phyloP scores from a whole-genome alignment of 1,140 invertebrate species.

The Tachypleus tridentatus region DNA sequence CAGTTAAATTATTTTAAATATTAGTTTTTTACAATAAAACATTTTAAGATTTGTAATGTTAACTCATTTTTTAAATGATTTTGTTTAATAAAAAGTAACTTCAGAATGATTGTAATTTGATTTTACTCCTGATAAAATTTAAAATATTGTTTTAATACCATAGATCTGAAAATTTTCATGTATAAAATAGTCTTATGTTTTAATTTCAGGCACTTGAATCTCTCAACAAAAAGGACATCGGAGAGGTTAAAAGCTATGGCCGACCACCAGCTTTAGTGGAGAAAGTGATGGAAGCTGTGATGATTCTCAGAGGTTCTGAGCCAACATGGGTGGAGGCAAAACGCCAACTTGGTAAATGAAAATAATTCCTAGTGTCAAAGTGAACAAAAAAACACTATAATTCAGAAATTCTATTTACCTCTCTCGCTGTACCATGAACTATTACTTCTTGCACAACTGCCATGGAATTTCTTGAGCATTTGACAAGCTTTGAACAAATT shows the following conservation, averaged over 20 bases:
- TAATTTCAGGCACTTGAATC: constrained; percentile 53
- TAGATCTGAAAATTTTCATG: neutral
- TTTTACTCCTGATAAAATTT: neutral
- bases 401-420: no score
- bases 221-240: constrained; percentile 73
- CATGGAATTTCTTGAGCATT: no score
- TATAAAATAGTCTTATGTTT: constrained; percentile 5
- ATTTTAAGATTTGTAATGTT: neutral
- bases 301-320: constrained; percentile 62
- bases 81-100: no score
- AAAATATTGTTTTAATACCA: neutral
- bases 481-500: no score
- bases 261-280: constrained; percentile 69
- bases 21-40: neutral
- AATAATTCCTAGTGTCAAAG: no score
- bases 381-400: no score
- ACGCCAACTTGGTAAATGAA: constrained; percentile 49
- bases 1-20: constrained; percentile 1
- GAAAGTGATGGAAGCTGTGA: constrained; percentile 78
- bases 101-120: neutral
- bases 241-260: constrained; percentile 74
- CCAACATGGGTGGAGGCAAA: constrained; percentile 76
- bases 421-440: no score
- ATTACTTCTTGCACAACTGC: no score
- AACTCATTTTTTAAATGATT: neutral